Evolutionary conservation across 2,113 vertebrate genomes (phyloP).

Genomic region (Phoenicopterus ruber): DNA sequence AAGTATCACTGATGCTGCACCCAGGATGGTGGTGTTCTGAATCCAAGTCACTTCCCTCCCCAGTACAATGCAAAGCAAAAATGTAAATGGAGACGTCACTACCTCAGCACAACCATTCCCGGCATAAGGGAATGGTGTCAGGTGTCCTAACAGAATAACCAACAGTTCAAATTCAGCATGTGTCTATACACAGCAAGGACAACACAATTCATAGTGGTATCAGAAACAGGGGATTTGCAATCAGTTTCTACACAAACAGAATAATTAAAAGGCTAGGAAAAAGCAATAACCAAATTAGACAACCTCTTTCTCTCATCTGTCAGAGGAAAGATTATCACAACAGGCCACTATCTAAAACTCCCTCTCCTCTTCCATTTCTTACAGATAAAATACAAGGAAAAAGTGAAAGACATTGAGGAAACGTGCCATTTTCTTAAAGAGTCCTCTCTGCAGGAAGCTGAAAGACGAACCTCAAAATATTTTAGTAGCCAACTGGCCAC

Average conservation of each 20-base stretch:
- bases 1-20: background rate
- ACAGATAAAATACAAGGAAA: background rate
- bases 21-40: background rate
- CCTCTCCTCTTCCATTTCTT: background rate
- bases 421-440: constrained; percentile 12
- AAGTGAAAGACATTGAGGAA: constrained; percentile 2
- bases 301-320: background rate
- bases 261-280: background rate
- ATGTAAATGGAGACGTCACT: background rate
- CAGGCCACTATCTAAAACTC: background rate
- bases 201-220: background rate
- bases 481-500: background rate
- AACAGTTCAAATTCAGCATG: background rate
- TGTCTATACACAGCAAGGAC: background rate
- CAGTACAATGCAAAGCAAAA: accelerated
- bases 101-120: background rate
- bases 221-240: background rate
- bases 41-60: background rate
- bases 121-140: background rate
- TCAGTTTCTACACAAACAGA: background rate
- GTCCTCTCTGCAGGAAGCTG: constrained; percentile 33
- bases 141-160: background rate
- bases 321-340: background rate
- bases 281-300: background rate
- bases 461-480: constrained; percentile 11